These are phyloP conservation scores for Eristalis intricaria DNA, from an alignment of 2,888 invertebrate genomes.

Conservation along the genomic window DNA sequence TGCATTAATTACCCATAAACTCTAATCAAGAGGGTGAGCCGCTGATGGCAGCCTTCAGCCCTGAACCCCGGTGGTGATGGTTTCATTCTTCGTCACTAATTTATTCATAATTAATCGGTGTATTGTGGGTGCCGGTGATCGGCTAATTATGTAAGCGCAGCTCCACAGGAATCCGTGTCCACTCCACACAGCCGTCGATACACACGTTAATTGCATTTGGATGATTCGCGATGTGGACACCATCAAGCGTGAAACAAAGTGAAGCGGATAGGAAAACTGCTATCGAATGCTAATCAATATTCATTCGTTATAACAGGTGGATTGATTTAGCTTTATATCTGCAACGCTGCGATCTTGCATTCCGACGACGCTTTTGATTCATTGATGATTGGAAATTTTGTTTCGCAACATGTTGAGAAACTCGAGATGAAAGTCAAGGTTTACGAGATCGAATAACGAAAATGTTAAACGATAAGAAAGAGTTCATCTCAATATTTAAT, in stretches of 20 bases:
- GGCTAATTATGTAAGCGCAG: neutral
- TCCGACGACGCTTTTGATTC: neutral
- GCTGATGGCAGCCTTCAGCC: neutral
- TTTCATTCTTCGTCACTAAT: neutral
- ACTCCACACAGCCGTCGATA: neutral
- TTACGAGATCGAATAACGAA: neutral
- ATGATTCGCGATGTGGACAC: neutral
- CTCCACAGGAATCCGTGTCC: neutral
- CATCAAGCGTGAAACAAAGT: neutral
- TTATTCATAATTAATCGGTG: conserved; percentile 1
- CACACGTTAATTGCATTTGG: neutral
- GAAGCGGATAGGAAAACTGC: neutral
- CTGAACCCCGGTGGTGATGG: neutral
- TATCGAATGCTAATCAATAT: neutral
- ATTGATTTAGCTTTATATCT: neutral
- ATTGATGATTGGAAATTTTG: neutral
- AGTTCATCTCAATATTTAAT: neutral
- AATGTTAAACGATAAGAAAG: neutral
- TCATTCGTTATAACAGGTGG: neutral
- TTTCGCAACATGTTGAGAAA: neutral
- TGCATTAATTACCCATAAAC: conserved; percentile 33
- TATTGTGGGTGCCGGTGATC: conserved; percentile 19
- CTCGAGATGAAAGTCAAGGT: neutral
- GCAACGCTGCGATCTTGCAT: neutral
- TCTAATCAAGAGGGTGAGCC: conserved; percentile 4